Evolutionary conservation across 1,140 invertebrate species (phyloP), one percentile per base, ranked within the genome.

Genomic region (Trichoplusia ni): DNA sequence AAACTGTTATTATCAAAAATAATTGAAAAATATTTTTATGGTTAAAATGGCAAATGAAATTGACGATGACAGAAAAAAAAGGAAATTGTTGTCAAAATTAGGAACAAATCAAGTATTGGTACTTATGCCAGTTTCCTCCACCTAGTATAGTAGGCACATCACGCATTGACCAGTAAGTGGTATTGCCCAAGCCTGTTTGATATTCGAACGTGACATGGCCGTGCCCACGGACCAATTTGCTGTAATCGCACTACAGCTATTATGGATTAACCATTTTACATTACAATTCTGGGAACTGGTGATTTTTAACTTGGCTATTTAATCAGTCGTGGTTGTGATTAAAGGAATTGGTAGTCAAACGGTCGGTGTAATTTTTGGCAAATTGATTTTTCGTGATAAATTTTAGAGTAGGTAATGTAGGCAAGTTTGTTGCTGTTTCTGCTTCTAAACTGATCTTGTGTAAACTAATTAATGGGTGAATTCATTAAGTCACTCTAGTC

Each of bases 201-300:
- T 75, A 86, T 86, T 84, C 84, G 79, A 72, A 71, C 84, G 84
- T 86, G 84, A 84, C 84, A 78, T 71, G 73, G 67, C 76, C 71
- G 60, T 71, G 61, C 63, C 65, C 70, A 29, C 72, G 63, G 77
- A 71, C 81, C 84, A 86, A 86, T 86, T 85, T 82, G 60, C 74
- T 53, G 67, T 82, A 86, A 86, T 86, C 77, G 73, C 72, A 74
- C 71, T 67, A 65, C 71, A 74, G 64, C 71, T 65, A 82, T 84
- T 82, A 81, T 73, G 64, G 72, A 82, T 84, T 83, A 83, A 75
- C 58, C 73, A 77, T 78, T 86, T 84, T 84, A 79, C 77, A 84
- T 84, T 78, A 79, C 81, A 82, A 83, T 79, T 75, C 74, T 86
- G 84, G 84, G 84, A 86, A 86, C 59, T 37, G 18, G 8, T 6